Evolutionary conservation across 2,888 invertebrate genomes (phyloP), one percentile per base, ranked within the genome.

Genomic region (Nemoura dubitans): DNA sequence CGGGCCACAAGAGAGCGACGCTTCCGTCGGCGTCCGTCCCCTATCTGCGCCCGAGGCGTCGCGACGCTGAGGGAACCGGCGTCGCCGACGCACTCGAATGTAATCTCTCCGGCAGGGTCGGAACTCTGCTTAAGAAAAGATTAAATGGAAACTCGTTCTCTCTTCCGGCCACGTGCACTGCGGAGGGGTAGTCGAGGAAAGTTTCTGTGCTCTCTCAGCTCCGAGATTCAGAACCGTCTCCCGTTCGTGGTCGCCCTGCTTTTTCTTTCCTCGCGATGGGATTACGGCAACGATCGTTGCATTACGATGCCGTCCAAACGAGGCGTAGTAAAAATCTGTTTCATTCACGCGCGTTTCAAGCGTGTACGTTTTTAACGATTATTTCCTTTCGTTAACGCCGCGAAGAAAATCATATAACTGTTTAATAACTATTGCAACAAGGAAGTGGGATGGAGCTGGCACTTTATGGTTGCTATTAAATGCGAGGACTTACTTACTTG

Each of bases 141-240:
- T 59, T 59, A 59, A 59, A 59, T 59, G 59, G 59, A 59, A 59
- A 59, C 59, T 59, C 59, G n/a, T n/a, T n/a, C n/a, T n/a, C n/a
- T n/a, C n/a, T 14, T 7, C 10, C 21, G 59, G 59, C 59, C 59
- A 59, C 59, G 59, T 59, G 59, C 59, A 21, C 59, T 21, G 59
- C 2, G 59, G 14, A 21, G 21, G 59, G 59, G 59, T 59, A 16
- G 59, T 2, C 59, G 21, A 2, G 59, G 59, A 59, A 59, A 59
- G 59, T 59, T 59, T 21, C 59, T 59, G 21, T 36, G 59, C 59
- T 59, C 59, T 3, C 59, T 59, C 59, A 59, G 59, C 59, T 59
- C 6, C 14, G 59, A 59, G 59, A 59, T 59, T 59, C 59, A 59
- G 14, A 36, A 7, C 59, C 21, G 59, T 59, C 59, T 59, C 14